Evolutionary conservation across 2,113 vertebrate species (phyloP), one percentile per base, ranked within the genome.

Genomic region (Albula goreensis): DNA sequence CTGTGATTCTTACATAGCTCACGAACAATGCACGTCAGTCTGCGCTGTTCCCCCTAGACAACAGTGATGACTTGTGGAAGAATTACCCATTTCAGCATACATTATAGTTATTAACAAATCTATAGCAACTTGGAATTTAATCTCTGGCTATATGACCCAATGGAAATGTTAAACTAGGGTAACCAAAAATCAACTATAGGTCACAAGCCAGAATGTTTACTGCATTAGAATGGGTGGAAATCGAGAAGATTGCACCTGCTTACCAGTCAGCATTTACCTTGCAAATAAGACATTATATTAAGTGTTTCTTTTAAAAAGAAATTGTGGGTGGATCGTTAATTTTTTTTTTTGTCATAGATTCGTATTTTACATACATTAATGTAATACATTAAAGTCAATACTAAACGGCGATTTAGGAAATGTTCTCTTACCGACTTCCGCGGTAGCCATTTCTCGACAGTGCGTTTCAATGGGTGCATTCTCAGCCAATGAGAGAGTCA

Each of bases 381-480:
- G 31, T 41, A 41, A 41, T 41, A 9, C 17, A 66, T 66, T 66
- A 6, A 60, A 19, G 60, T 3, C 17, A 66, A 66, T 19, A 50
- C 0, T 81, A n/a, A 2, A 41, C 2, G 6, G 5, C 5, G 9
- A 77, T 53, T 22, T 5, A 56, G 6, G 74, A 6, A 83, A 10
- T 83, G 48, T 78, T 1, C 5, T 92, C 95, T 94, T 89, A 94
- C 95, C 95, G 63, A 92, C 92, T 94, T 94, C 94, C 90, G 93
- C 80, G 63, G 89, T 90, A 77, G 95, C 94, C 95, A 96, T 96
- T 84, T 88, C 87, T 88, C 17, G 25, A 57, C 84, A 77, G 90
- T n/a, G 87, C 31, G 31, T 41, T 81, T 87, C 78, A 13, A 12
- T 86, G 83, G 85, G 70, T 70, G 70, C 0, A 17, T 22, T 9